Evolutionary conservation across 2,888 invertebrate genomes (phyloP), one percentile per base, ranked within the genome.

Genomic region (Liodrosophila aerea): DNA sequence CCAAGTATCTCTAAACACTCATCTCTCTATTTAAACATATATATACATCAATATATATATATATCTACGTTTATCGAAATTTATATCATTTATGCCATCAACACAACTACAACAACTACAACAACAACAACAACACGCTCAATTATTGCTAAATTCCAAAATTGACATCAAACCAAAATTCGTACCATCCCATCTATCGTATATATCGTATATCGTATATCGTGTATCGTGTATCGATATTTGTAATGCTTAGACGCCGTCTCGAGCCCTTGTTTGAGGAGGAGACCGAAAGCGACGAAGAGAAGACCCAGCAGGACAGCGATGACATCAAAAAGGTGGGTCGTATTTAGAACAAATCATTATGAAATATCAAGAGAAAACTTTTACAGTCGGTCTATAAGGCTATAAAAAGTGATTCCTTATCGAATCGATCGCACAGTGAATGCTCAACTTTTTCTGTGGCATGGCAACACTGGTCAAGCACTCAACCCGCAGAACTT

Each of bases 251-350:
- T 88, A 93, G 94, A 88, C 92, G 95, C 90, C 92, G 95, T 75
- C 90, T 96, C 85, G 96, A 96, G 88, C 96, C 96, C 45, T 92
- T 96, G 4, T 93, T 95, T 70, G 96, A 96, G 90, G 96, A 96
- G 90, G 96, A 96, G 75, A 94, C 95, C 13, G 94, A 94, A 84
- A 93, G 93, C 74, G 92, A 91, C 63, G 91, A 92, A 65, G 89
- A 90, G 76, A 88, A 88, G 70, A 89, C 89, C 12, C 89, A 89
- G 54, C 88, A 88, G 84, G 90, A 90, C 74, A 88, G 88, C 86
- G 89, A 89, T 73, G 88, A 89, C 76, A 68, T 89, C 69, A 90
- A 89, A 89, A 89, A 89, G 89, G 89, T 89, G 89, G 89, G 89
- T 89, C 89, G 87, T 87, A 85, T 78, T 87, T 86, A 83, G 81